Base-by-base conservation (phyloP, 2,113 vertebrate species). In the Columbina picui region DNA sequence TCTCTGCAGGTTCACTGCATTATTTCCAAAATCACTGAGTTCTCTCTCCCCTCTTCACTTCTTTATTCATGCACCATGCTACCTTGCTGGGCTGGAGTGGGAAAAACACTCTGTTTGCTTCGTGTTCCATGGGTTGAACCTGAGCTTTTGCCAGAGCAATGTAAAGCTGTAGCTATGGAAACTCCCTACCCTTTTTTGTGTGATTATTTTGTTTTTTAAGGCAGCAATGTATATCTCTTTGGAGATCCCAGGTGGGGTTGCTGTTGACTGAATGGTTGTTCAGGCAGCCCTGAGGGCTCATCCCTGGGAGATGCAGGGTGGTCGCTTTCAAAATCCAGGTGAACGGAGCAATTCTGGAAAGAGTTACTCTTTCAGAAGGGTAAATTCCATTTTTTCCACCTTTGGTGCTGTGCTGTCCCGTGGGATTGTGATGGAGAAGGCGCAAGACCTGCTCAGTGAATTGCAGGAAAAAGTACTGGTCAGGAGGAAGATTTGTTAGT, bases 121-220 rank as follows among this genome's bases (percentile, higher is more conserved):
- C 89, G 78, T 74, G 15, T 52, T 68, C 25, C 77, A 43, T 1
- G 47, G 69, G 80, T 45, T 68, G 93, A 83, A 61, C 67, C 39
- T 5, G 77, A 89, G 75, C 70, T 47, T 52, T 10, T 8, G 27
- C 61, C 60, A 47, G 18, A 34, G 57, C 38, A 3, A 41, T 59
- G 78, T 68, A 45, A 94, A 77, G 41, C 84, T 43, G 97, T 97
- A 96, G 94, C 97, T 97, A 96, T 97, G 96, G 98, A 94, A 97
- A 97, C 97, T 57, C 75, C 87, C 64, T 60, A 69, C 43, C 79
- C 79, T 30, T 67, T 59, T 38, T 71, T 29, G 21, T 41, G 12
- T 27, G n/a, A 4, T 36, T 41, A 39, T 25, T 18, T 25, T n/a
- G 32, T 43, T 19, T n/a, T 55, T 57, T 86, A 61, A 76, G 30